These are phyloP conservation scores for Mus caroli DNA, from an alignment of 2,797 vertebrate species.

Conservation along the genomic window DNA sequence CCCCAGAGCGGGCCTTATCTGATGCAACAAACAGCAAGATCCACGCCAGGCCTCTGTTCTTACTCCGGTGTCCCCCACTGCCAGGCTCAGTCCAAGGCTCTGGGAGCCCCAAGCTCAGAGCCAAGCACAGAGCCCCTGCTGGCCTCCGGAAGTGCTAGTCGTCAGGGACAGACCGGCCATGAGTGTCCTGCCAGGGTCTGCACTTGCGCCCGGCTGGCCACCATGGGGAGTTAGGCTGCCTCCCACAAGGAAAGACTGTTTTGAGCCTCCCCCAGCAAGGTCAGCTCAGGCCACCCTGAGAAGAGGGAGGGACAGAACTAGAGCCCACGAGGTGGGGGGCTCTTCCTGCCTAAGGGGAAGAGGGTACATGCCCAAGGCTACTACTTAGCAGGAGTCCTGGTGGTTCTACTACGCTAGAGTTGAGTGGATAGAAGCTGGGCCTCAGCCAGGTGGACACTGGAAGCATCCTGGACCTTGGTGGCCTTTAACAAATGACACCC, in stretches of 20 bases:
- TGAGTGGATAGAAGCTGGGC: background rate
- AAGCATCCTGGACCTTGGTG: background rate
- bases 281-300: background rate
- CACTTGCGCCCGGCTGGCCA: background rate
- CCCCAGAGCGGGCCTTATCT: background rate
- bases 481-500: too few species aligned
- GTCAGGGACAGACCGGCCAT: background rate
- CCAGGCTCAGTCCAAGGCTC: background rate
- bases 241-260: background rate
- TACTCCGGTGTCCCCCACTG: too few species aligned
- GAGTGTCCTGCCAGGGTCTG: background rate
- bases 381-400: background rate
- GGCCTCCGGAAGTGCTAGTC: background rate
- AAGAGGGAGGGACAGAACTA: background rate
- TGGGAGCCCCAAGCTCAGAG: background rate
- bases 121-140: background rate
- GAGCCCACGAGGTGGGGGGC: background rate
- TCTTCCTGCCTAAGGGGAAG: background rate
- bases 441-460: background rate
- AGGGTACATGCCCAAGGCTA: background rate
- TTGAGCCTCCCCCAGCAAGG: accelerated
- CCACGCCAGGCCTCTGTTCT: too few species aligned
- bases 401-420: accelerated
- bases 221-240: background rate
- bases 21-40: background rate